Evolutionary conservation across 2,888 invertebrate species (phyloP).

Genomic region (Tetanocera ferruginea): DNA sequence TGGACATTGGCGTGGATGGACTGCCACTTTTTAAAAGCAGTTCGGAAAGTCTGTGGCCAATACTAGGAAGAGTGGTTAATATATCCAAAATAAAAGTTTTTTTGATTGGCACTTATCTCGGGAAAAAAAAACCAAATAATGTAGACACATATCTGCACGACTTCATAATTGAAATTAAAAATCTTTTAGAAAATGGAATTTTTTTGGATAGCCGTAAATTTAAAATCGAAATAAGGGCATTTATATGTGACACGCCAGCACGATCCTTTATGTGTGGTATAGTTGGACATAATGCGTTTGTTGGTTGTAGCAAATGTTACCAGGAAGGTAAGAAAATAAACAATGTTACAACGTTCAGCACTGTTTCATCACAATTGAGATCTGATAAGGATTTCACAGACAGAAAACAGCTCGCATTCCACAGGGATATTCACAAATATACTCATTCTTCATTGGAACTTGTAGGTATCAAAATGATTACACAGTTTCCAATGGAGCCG

Average conservation of each 20-base stretch:
- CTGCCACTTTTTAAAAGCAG: too few relatives aligned
- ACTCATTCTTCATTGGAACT: not conserved
- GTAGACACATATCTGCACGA: too few relatives aligned
- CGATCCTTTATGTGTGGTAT: too few relatives aligned
- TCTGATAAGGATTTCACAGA: conserved; percentile 1
- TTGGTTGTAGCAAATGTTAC: conserved; percentile 5
- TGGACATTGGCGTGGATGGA: too few relatives aligned
- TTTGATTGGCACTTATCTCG: conserved; percentile 7
- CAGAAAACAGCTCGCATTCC: not conserved
- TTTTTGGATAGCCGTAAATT: not conserved
- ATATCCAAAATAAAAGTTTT: not conserved
- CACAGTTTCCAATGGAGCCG: conserved; percentile 31
- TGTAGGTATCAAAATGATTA: conserved; percentile 9
- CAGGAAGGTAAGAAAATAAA: not conserved
- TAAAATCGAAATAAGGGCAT: not conserved
- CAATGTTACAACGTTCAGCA: not conserved
- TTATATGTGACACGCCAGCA: conserved; percentile 9
- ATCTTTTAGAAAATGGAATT: not conserved
- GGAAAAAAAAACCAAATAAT: too few relatives aligned
- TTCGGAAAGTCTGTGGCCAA: too few relatives aligned
- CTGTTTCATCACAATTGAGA: not conserved
- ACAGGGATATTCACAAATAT: not conserved
- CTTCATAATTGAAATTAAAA: not conserved
- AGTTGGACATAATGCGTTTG: too few relatives aligned
- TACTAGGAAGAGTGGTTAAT: too few relatives aligned